A percentile compares a stretch with the other conserved stretches of the same genome.
These are phyloP conservation scores for Dexiosoma caninum DNA, from an alignment of 2,888 invertebrate species.

Conservation along the genomic window DNA sequence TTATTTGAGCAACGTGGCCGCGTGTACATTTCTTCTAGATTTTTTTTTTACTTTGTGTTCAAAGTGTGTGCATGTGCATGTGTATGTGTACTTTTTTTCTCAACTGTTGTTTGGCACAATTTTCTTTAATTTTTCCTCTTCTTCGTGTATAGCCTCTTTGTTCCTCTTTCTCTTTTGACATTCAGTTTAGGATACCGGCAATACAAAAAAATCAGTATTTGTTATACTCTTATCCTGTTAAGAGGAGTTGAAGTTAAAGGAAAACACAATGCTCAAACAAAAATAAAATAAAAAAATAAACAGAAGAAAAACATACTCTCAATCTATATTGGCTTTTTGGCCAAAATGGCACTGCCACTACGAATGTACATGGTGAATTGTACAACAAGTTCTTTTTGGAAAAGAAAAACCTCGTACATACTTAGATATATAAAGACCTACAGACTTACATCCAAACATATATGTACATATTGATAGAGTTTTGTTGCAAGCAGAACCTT, in stretches of 20 bases:
- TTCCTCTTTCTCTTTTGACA: slow-evolving; percentile 11
- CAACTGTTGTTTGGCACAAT: slow-evolving; percentile 58
- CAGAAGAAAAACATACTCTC: slow-evolving; percentile 52
- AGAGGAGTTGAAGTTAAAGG: slow-evolving; percentile 43
- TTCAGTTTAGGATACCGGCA: slow-evolving; percentile 49
- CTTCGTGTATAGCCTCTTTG: neutral
- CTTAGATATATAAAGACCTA: too few relatives aligned
- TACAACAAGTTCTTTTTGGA: slow-evolving; percentile 59
- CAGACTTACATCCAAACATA: neutral
- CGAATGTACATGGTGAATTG: slow-evolving; percentile 26
- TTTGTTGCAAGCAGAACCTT: slow-evolving; percentile 51
- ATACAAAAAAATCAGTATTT: slow-evolving; percentile 32
- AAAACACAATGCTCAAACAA: slow-evolving; percentile 40
- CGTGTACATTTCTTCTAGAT: slow-evolving; percentile 52
- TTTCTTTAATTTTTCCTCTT: slow-evolving; percentile 41
- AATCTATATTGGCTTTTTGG: slow-evolving; percentile 48
- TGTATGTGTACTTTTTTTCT: neutral
- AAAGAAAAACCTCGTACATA: too few relatives aligned
- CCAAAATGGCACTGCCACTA: slow-evolving; percentile 34
- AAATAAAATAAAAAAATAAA: slow-evolving; percentile 21
- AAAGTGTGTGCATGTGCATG: neutral
- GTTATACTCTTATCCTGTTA: slow-evolving; percentile 58
- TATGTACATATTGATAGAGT: neutral
- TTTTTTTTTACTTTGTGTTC: slow-evolving; percentile 38
- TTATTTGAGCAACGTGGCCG: slow-evolving; percentile 59